Conservation (phyloP, 2,113 vertebrate species). For the Willisornis vidua region DNA sequence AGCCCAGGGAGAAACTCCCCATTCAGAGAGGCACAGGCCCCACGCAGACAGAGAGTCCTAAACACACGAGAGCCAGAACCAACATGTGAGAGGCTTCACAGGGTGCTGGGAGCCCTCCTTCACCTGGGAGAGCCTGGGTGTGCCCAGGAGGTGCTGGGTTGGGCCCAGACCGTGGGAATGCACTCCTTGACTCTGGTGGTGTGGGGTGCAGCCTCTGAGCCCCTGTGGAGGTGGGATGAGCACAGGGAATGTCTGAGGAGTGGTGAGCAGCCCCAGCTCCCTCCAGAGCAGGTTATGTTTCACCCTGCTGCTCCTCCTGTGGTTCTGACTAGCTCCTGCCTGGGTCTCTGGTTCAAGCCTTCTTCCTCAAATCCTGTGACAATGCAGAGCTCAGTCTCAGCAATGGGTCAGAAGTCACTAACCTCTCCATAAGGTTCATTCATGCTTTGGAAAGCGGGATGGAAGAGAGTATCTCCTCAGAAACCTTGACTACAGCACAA, state of each 20-base stretch:
- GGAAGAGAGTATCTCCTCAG: not conserved
- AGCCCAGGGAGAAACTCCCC: not conserved
- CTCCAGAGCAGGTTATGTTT: not conserved
- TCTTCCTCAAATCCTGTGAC: not conserved
- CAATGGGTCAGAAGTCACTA: not conserved
- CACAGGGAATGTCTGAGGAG: not conserved
- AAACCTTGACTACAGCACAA: not conserved
- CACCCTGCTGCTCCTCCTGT: not conserved
- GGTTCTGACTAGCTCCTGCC: not conserved
- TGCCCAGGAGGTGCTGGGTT: not conserved
- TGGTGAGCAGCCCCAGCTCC: not conserved
- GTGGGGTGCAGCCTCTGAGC: not conserved
- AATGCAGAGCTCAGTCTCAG: not conserved
- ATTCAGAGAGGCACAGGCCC: not conserved
- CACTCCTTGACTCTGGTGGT: not conserved
- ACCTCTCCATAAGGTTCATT: not conserved
- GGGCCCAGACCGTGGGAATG: fast-evolving
- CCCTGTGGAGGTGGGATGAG: fast-evolving
- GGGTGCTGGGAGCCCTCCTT: not conserved
- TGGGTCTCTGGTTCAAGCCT: not conserved
- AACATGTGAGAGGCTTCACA: not conserved
- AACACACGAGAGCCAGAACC: not conserved
- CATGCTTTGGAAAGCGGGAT: not conserved
- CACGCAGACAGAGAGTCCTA: not conserved
- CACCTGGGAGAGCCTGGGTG: not conserved